Evolutionary conservation across 2,113 vertebrate genomes (phyloP).

Genomic region (Perca fluviatilis): DNA sequence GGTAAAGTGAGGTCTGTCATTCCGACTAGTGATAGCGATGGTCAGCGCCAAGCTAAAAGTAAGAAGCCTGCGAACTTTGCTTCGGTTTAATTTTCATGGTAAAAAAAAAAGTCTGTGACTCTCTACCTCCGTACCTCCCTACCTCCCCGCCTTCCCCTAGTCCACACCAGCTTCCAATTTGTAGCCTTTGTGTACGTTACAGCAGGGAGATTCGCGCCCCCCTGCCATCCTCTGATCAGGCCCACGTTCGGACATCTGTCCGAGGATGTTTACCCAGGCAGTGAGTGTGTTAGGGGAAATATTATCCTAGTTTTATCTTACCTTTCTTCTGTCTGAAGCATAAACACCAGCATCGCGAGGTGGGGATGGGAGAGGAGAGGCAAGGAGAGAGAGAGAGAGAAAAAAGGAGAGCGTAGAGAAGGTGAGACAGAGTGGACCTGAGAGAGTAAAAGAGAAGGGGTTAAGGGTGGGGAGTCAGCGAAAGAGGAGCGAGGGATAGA

Average conservation of each 20-base stretch:
- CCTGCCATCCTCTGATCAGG: slow-evolving; percentile 72
- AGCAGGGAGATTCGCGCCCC: slow-evolving; percentile 55
- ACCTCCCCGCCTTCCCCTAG: not conserved
- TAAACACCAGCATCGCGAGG: slow-evolving; percentile 73
- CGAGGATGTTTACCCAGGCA: slow-evolving; percentile 83
- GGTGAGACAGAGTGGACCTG: slow-evolving; percentile 18
- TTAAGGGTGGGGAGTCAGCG: not conserved
- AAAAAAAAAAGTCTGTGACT: not conserved
- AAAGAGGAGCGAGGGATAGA: not conserved
- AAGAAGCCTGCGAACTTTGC: not conserved
- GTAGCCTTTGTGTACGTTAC: slow-evolving; percentile 76
- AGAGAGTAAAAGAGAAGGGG: slow-evolving; percentile 13
- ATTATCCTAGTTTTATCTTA: slow-evolving; percentile 85
- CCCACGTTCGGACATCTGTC: slow-evolving; percentile 81
- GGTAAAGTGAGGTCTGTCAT: not conserved
- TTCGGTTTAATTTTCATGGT: not conserved
- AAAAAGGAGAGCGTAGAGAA: not conserved
- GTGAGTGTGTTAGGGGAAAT: slow-evolving; percentile 84
- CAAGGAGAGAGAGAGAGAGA: not conserved
- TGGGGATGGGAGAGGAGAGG: slow-evolving; percentile 46
- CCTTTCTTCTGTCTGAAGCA: slow-evolving; percentile 80
- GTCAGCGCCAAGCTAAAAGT: not conserved
- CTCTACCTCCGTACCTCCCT: not conserved
- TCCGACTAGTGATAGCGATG: not conserved
- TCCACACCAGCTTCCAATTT: slow-evolving; percentile 83